Evolutionary conservation across 2,888 invertebrate species (phyloP), one percentile per base, ranked within the genome.

Genomic region (Liopterus haemorrhoidalis): DNA sequence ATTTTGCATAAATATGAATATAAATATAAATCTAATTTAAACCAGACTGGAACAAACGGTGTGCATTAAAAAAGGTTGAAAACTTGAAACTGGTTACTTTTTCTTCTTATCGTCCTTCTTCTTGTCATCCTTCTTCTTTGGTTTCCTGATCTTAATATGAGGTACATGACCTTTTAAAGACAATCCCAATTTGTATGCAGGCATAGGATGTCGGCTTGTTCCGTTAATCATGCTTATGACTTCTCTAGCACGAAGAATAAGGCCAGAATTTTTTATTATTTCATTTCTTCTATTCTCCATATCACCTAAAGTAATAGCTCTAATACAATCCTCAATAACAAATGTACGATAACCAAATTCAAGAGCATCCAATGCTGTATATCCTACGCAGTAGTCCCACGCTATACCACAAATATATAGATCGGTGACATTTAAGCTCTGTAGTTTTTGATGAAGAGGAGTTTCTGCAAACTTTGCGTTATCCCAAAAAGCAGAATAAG

Each of bases 401-500:
- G 95, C 95, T 43, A 96, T 70, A 0, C 96, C 96, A 63, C 93
- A 94, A 20, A 93, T 82, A 66, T 89, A 93, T 50, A 95, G 85
- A 64, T 95, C 93, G 2, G 92, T 89, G 41, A 89, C 82, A 37
- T 81, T 81, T 55, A 82, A 79, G 65, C 79, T 70, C 50, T 82
- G 80, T 40, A 96, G 74, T 62, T 91, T 84, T 4, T 79, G 75
- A 58, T 82, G 81, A 41, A 96, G 72, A 20, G 83, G 82, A 3
- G 94, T 94, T 64, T 89, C 83, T 1, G 85, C 82, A 40, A 87
- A 70, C 67, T 89, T 90, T 67, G 87, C 85, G 70, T 96, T 96
- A 71, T 96, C 95, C 87, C 90, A 93, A 73, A 96, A 96, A 25
- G 93, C 95, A 0, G 94, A 94, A 69, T 96, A 96, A 1, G 93